phyloP scores from a whole-genome alignment of 1,140 invertebrate species.

The Vanessa tameamea region DNA sequence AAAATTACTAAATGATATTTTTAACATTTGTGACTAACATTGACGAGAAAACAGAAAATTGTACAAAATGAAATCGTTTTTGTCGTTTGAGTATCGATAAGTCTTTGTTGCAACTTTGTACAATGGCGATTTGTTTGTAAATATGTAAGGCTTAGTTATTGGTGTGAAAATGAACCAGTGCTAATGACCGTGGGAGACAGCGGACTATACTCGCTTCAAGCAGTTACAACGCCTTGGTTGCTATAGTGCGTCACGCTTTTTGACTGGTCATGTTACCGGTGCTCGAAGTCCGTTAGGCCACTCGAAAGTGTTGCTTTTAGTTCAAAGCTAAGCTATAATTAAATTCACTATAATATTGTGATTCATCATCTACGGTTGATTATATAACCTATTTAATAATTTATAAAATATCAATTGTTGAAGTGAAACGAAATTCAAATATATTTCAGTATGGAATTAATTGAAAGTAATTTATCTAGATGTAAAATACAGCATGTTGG shows the following conservation, averaged over 20 bases:
- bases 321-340: slow-evolving; percentile 18
- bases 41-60: too few species aligned
- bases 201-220: not conserved
- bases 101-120: not conserved
- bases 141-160: not conserved
- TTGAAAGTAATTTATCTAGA: too few species aligned
- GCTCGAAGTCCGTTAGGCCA: slow-evolving; percentile 46
- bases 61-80: not conserved
- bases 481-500: not conserved
- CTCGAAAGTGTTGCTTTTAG: slow-evolving; percentile 39
- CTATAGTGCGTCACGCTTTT: slow-evolving; percentile 46
- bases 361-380: not conserved
- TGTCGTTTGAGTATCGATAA: not conserved
- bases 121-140: not conserved
- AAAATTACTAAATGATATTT: too few species aligned
- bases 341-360: slow-evolving; percentile 3
- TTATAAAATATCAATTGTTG: not conserved
- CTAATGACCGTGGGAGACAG: slow-evolving; percentile 21
- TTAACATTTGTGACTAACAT: too few species aligned
- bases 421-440: too few species aligned
- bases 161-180: not conserved
- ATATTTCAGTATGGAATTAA: too few species aligned
- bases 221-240: slow-evolving; percentile 22
- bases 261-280: slow-evolving; percentile 51
- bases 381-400: not conserved